phyloP scores from a whole-genome alignment of 2,888 invertebrate species.

The Trachelus troglodyta region DNA sequence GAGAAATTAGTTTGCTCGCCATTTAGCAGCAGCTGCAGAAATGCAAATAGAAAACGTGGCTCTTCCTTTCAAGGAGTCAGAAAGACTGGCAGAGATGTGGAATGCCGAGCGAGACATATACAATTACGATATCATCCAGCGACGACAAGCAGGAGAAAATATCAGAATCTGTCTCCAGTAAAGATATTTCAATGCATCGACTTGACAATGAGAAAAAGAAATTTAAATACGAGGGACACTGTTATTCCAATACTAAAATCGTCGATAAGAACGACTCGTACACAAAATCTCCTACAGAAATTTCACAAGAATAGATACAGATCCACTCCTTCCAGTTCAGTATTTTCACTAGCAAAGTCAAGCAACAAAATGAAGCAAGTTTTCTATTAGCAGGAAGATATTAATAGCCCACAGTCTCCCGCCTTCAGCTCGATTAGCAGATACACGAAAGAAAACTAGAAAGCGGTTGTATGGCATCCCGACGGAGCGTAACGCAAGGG shows the following conservation, averaged over 20 bases:
- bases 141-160: neutral
- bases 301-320: neutral
- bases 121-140: neutral
- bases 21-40: neutral
- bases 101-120: no score
- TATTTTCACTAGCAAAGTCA: neutral
- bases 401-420: neutral
- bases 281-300: neutral
- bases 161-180: neutral
- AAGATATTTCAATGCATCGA: neutral
- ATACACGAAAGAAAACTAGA: neutral
- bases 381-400: neutral
- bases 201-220: neutral
- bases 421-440: no score
- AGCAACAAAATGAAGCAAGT: neutral
- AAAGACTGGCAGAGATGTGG: no score
- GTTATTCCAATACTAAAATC: neutral
- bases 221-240: neutral
- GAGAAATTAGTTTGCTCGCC: neutral
- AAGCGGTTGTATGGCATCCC: neutral
- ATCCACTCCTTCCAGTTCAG: neutral
- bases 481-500: neutral
- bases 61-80: no score
- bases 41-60: no score
- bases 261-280: neutral